Evolutionary conservation across 2,113 vertebrate species (phyloP).

Genomic region (Phalacrocorax brasilianus): DNA sequence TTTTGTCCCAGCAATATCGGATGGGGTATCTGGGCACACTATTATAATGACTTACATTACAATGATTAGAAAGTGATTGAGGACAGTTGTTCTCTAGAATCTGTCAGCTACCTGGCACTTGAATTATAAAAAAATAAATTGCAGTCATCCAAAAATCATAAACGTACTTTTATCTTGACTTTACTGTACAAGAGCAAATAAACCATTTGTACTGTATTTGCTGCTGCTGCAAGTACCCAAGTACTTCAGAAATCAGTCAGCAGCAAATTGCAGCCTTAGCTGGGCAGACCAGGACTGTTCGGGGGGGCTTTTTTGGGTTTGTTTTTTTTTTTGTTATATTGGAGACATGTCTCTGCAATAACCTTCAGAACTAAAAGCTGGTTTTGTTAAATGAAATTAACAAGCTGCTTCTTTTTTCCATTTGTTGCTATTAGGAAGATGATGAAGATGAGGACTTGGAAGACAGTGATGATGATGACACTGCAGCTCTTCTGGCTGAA

Average conservation of each 20-base stretch:
- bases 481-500: slow-evolving; percentile 93
- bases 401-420: background rate
- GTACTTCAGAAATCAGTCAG: background rate
- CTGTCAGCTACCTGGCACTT: background rate
- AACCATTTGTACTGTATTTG: background rate
- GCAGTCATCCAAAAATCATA: background rate
- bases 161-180: background rate
- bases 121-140: background rate
- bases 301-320: too few species aligned
- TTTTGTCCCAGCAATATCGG: background rate
- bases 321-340: background rate
- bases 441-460: slow-evolving; percentile 88
- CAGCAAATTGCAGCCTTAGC: background rate
- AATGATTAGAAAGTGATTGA: background rate
- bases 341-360: background rate
- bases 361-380: background rate
- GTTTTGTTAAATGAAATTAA: background rate
- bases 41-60: accelerated
- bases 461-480: slow-evolving; percentile 94
- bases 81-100: background rate
- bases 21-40: background rate
- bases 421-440: slow-evolving; percentile 69
- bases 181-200: background rate
- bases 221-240: background rate
- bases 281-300: background rate